phyloP scores from a whole-genome alignment of 2,113 vertebrate species.

The Scophthalmus maximus region DNA sequence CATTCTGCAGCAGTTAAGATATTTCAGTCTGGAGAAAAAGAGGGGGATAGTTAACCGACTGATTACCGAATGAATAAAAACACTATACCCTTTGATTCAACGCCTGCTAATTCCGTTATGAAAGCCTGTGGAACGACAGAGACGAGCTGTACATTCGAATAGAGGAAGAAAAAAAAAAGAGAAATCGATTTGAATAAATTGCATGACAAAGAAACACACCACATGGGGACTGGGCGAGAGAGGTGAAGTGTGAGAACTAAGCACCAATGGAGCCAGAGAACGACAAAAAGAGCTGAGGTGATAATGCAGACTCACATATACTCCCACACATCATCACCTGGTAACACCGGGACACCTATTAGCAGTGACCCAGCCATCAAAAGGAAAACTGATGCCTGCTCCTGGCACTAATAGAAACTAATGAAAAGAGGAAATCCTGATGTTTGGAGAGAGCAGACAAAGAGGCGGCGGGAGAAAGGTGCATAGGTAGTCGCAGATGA shows the following conservation, averaged over 20 bases:
- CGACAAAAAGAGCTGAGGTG: no score
- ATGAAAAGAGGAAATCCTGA: no score
- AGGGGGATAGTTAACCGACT: not conserved
- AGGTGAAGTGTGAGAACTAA: not conserved
- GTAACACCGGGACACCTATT: slow-evolving; percentile 38
- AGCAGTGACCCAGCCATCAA: slow-evolving; percentile 25
- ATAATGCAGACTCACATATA: not conserved
- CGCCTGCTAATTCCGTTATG: not conserved
- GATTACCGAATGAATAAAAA: not conserved
- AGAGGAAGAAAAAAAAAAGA: not conserved
- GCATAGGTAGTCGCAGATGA: no score
- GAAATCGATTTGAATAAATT: no score
- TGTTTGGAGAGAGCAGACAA: no score
- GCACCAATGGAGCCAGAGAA: not conserved
- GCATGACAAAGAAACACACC: not conserved
- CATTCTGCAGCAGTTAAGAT: not conserved
- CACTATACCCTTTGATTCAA: not conserved
- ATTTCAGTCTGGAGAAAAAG: not conserved
- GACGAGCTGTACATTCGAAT: not conserved
- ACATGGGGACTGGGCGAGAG: not conserved
- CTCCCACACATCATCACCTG: slow-evolving; percentile 37
- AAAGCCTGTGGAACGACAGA: not conserved
- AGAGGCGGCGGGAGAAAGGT: no score
- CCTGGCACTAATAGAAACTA: slow-evolving; percentile 18
- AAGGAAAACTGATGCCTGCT: slow-evolving; percentile 31